These are phyloP conservation scores for Balaeniceps rex DNA, from an alignment of 2,113 vertebrate species.

Conservation along the genomic window DNA sequence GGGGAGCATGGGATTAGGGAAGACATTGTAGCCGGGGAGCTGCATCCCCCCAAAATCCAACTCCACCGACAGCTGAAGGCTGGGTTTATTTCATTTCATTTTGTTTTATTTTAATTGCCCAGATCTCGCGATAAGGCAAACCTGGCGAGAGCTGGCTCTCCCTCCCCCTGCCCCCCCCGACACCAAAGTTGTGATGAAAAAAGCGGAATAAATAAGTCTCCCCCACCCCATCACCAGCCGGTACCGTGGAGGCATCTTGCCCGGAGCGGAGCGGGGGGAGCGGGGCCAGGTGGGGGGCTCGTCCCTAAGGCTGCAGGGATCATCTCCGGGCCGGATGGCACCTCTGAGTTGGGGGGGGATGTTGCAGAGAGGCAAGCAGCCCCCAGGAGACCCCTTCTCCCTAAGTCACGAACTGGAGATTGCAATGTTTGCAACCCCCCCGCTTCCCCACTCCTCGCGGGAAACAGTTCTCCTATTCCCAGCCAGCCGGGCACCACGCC, in stretches of 20 bases:
- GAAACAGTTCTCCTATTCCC: not conserved
- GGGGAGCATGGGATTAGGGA: not conserved
- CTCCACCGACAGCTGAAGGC: not conserved
- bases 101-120: not conserved
- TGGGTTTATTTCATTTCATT: not conserved
- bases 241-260: not conserved
- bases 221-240: not conserved
- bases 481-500: not conserved
- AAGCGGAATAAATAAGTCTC: not conserved
- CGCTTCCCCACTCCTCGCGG: not conserved
- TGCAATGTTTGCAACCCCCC: not conserved
- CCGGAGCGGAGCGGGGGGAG: not conserved
- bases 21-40: not conserved
- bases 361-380: not conserved
- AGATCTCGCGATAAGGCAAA: constrained; percentile 10
- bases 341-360: too few species aligned
- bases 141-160: not conserved
- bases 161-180: not conserved
- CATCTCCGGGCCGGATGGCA: not conserved
- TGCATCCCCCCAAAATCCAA: not conserved
- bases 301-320: not conserved
- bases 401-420: not conserved
- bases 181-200: not conserved
- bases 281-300: not conserved
- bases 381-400: not conserved